A percentile compares a stretch with the other conserved stretches of the same genome.
Conservation (phyloP, 2,797 vertebrate genomes). For the Ibycter americanus region DNA sequence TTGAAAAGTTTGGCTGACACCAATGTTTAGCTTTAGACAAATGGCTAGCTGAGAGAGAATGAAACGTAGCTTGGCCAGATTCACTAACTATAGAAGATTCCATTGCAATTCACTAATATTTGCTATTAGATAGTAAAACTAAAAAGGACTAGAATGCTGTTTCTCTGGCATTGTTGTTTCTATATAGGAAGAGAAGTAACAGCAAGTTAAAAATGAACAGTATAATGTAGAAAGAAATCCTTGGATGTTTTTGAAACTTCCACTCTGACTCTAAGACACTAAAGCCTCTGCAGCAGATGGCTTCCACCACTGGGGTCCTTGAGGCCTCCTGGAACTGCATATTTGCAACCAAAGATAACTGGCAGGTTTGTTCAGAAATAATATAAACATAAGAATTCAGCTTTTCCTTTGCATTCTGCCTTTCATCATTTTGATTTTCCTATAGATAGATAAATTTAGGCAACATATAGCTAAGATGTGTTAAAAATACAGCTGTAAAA, state of each 20-base stretch:
- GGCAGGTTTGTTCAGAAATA: neutral
- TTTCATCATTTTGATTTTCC: neutral
- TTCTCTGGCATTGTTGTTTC: neutral
- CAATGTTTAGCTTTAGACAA: neutral
- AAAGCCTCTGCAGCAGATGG: neutral
- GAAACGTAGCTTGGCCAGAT: neutral
- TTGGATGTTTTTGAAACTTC: neutral
- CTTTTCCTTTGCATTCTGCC: neutral
- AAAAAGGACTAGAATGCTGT: neutral
- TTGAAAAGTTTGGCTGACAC: neutral
- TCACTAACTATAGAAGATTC: neutral
- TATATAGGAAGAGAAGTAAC: neutral
- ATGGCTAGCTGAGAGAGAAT: neutral
- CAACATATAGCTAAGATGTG: neutral
- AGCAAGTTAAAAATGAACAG: neutral
- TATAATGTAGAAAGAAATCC: neutral
- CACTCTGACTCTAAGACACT: neutral
- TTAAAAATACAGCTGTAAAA: neutral
- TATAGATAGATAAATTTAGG: neutral
- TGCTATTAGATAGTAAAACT: neutral
- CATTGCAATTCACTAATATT: neutral
- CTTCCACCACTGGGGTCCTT: neutral
- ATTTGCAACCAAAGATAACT: neutral
- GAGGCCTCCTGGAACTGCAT: neutral
- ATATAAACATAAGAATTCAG: neutral